Base-by-base conservation (phyloP, 2,888 invertebrate genomes). In the Pogonocherus hispidulus region DNA sequence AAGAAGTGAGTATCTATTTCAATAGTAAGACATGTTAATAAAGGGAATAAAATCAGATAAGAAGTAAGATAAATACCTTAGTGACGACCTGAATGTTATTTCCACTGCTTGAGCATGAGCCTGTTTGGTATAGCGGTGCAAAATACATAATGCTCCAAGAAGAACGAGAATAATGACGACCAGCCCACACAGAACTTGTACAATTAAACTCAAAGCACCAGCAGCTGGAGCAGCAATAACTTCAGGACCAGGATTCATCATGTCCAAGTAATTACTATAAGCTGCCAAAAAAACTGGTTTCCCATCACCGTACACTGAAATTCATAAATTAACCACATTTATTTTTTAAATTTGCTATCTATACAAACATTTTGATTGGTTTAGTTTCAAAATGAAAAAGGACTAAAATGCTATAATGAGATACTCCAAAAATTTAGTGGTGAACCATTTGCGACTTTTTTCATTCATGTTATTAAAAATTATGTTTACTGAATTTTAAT, bases 221-320 rank as follows among this genome's bases (percentile, higher is more conserved):
- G 84, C 79, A 18, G 86, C 82, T 32, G 86, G 83, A 0, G 84
- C 84, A 66, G 86, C 86, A 20, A 84, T 77, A 8, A 84, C 83
- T 80, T 84, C 84, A 2, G 91, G 88, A n/a, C 93, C 93, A 0
- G 93, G 93, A 81, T 90, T 91, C 75, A 94, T 87, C 52, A 91
- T 88, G 74, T 90, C 89, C 73, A 95, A 90, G 82, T 94, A 96
- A 67, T 90, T 90, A 80, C 94, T 95, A 81, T 91, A 95, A 3
- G 92, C 89, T 1, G 91, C 87, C 70, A 92, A 81, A 75, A 87
- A 82, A 56, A 87, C 83, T 47, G 85, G 84, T 16, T 85, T 74
- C 1, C 67, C 60, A 16, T 64, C 83, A 19, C 88, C 88, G 76
- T 86, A 86, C 47, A 90, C 90, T 89, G 78, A 52, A 83, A 72